Percentiles rank a stretch among this genome's conserved stretches.
Evolutionary conservation across 2,113 vertebrate species (phyloP).

Genomic region (Crotalus viridis): DNA sequence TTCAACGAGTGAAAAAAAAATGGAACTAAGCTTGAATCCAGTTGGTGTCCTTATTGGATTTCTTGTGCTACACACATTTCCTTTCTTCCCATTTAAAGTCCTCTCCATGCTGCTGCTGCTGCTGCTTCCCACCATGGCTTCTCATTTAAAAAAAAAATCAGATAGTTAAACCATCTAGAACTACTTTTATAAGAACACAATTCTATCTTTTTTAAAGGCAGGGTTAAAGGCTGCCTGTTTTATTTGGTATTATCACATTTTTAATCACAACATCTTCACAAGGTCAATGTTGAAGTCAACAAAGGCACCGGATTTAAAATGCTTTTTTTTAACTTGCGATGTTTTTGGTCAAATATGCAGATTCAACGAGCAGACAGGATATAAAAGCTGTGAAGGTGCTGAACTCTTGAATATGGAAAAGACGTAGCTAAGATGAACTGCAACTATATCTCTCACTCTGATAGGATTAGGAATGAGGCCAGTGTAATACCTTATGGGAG

Average conservation of each 20-base stretch:
- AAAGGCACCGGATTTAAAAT: background rate
- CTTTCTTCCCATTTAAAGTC: background rate
- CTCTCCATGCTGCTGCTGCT: fast-evolving
- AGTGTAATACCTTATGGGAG: background rate
- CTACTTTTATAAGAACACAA: background rate
- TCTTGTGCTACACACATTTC: background rate
- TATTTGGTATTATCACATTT: background rate
- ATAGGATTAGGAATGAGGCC: background rate
- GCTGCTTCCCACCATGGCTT: background rate
- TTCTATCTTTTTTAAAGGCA: background rate
- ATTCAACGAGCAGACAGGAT: background rate
- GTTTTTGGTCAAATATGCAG: slow-evolving; percentile 11
- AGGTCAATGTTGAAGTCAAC: slow-evolving; percentile 27
- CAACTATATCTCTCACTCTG: background rate
- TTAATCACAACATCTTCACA: slow-evolving; percentile 15
- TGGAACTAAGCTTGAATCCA: background rate
- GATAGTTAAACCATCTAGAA: background rate
- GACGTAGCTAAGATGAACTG: background rate
- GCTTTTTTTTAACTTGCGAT: background rate
- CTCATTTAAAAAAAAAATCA: background rate
- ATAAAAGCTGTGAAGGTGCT: background rate
- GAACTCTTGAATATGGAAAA: background rate
- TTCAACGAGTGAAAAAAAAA: background rate
- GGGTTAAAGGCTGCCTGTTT: background rate
- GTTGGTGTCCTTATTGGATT: background rate